These are phyloP conservation scores for Sebastes taczanowskii DNA, from an alignment of 2,797 vertebrate genomes.

Conservation along the genomic window DNA sequence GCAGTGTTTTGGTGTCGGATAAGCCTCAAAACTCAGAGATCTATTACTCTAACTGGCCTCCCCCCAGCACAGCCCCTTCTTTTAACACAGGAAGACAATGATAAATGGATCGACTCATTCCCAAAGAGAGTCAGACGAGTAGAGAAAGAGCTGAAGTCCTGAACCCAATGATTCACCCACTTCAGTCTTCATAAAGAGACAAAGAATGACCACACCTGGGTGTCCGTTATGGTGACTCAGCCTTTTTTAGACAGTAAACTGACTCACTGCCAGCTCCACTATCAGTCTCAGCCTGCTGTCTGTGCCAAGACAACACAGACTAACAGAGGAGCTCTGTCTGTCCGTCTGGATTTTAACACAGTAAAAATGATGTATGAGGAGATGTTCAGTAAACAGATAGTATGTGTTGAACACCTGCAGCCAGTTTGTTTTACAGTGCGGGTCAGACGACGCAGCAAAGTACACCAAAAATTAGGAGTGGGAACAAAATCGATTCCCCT, in stretches of 20 bases:
- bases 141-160: constrained; percentile 13
- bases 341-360: not conserved
- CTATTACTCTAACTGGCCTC: constrained; percentile 18
- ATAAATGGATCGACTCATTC: constrained; percentile 33
- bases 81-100: not conserved
- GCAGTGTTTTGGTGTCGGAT: constrained; percentile 4
- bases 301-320: constrained; percentile 10
- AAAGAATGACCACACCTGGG: constrained; percentile 63
- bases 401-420: not conserved
- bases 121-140: constrained; percentile 11
- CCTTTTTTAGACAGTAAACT: constrained; percentile 48
- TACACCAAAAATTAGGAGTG: not conserved
- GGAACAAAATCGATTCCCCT: no score
- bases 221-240: constrained; percentile 65
- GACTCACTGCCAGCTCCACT: constrained; percentile 56
- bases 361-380: not conserved
- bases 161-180: constrained; percentile 57
- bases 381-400: not conserved
- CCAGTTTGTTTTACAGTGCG: not conserved
- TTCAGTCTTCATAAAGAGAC: constrained; percentile 33
- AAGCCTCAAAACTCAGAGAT: constrained; percentile 5
- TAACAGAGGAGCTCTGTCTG: not conserved
- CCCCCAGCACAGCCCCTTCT: not conserved
- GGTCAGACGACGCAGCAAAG: not conserved
- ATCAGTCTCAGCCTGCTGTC: constrained; percentile 42